Base-by-base conservation (phyloP, 2,113 vertebrate species). In the Cephalopterus ornatus region DNA sequence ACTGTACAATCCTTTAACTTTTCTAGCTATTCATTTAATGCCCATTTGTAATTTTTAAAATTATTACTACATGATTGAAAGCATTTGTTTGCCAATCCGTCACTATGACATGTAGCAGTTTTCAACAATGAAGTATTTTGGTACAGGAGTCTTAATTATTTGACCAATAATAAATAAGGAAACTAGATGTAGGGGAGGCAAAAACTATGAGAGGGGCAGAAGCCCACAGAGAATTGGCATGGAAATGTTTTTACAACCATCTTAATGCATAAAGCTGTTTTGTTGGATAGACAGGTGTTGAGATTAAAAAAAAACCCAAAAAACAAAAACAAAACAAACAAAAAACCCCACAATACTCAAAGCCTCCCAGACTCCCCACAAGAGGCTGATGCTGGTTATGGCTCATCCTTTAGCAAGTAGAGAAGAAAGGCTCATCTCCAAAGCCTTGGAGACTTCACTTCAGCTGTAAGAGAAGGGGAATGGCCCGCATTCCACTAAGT, bases 21-120 rank as follows among this genome's bases (percentile, higher is more conserved):
- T 86, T 24, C 88, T 79, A 81, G 85, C 75, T 87, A 74, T 96
- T 97, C 83, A 95, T 89, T 91, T 96, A 87, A 79, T 89, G 61
- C 20, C 63, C 65, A 93, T 96, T 96, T 93, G n/a, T 97, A n/a
- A 58, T 95, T 97, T 97, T 96, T 37, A 65, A 88, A 93, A 95
- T 90, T 95, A 86, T 94, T 86, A 77, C 50, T 92, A 83, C 83
- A 80, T 10, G 30, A 91, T 87, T 87, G 83, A 95, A 92, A 97
- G 85, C 28, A 50, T 71, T 95, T 95, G 35, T 94, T 95, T 89
- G 63, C 86, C 53, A 55, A 88, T 95, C 76, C 82, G 74, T 96
- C 84, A 82, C 39, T 83, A 35, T 90, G 91, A 70, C 88, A 95
- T 20, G 15, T 37, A 94, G 26, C 56, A 80, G 8, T 90, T 94